Conservation (phyloP, 2,888 invertebrate genomes). For the Eristalis tenax region DNA sequence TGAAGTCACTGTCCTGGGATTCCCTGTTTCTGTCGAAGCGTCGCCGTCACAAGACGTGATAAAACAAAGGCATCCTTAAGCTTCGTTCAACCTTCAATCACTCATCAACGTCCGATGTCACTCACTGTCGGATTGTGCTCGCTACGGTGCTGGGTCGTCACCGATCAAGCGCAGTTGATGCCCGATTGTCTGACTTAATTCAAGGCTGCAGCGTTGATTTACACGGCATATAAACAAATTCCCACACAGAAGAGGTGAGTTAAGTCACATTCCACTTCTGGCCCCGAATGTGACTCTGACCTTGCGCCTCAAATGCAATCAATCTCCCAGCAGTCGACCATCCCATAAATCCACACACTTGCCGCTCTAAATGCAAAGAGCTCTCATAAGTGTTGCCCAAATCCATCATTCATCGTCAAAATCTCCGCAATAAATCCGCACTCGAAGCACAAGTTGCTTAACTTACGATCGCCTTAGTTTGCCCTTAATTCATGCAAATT, state of each 20-base stretch:
- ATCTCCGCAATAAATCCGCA: conserved; percentile 34
- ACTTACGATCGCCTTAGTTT: neutral
- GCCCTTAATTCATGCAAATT: conserved; percentile 42
- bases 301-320: neutral
- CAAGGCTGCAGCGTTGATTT: too few species aligned
- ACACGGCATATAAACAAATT: too few species aligned
- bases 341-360: neutral
- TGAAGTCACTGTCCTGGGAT: too few species aligned
- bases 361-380: neutral
- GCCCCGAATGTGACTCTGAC: neutral
- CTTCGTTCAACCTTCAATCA: too few species aligned
- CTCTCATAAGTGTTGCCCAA: neutral
- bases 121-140: neutral
- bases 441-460: conserved; percentile 1
- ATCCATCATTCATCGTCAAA: conserved; percentile 16
- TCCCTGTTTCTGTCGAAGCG: too few species aligned
- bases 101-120: too few species aligned
- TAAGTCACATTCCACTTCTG: neutral
- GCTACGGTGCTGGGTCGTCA: neutral
- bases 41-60: too few species aligned
- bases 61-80: too few species aligned
- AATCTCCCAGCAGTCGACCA: neutral
- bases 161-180: neutral
- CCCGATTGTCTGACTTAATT: too few species aligned
- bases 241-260: too few species aligned